A percentile compares a stretch with the other conserved stretches of the same genome.
Evolutionary conservation across 2,797 vertebrate species (phyloP).

Genomic region (Bufotes viridis): DNA sequence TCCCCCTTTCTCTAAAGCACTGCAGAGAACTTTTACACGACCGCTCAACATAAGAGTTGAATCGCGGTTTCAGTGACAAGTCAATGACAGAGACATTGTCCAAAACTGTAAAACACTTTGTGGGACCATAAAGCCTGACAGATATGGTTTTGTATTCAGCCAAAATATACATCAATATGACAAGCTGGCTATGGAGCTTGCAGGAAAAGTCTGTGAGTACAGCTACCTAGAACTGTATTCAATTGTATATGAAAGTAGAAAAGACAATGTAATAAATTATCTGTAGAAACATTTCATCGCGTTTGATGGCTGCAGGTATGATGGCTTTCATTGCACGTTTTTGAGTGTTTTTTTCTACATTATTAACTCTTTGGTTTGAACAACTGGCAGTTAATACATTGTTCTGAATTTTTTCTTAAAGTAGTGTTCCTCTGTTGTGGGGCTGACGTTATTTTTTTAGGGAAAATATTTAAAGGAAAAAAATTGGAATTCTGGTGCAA

Average conservation of each 20-base stretch:
- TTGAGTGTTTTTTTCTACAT: not conserved
- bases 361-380: not conserved
- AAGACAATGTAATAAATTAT: slow-evolving; percentile 27
- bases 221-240: slow-evolving; percentile 8
- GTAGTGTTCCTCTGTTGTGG: not conserved
- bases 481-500: too few relatives aligned
- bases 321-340: not conserved
- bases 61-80: slow-evolving; percentile 25
- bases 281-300: not conserved
- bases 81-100: slow-evolving; percentile 33
- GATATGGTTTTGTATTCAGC: slow-evolving; percentile 34
- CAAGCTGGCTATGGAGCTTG: slow-evolving; percentile 9
- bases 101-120: slow-evolving; percentile 34
- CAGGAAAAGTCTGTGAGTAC: slow-evolving; percentile 10
- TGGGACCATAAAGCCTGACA: slow-evolving; percentile 26
- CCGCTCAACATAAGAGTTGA: not conserved
- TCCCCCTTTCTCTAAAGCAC: not conserved
- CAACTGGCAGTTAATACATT: not conserved
- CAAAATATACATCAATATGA: slow-evolving; percentile 35
- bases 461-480: too few relatives aligned
- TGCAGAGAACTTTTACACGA: not conserved
- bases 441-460: not conserved
- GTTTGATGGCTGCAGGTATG: not conserved
- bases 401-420: not conserved
- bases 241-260: slow-evolving; percentile 9